Evolutionary conservation across 2,113 vertebrate genomes (phyloP).

Genomic region (Hemibagrus wyckioides): DNA sequence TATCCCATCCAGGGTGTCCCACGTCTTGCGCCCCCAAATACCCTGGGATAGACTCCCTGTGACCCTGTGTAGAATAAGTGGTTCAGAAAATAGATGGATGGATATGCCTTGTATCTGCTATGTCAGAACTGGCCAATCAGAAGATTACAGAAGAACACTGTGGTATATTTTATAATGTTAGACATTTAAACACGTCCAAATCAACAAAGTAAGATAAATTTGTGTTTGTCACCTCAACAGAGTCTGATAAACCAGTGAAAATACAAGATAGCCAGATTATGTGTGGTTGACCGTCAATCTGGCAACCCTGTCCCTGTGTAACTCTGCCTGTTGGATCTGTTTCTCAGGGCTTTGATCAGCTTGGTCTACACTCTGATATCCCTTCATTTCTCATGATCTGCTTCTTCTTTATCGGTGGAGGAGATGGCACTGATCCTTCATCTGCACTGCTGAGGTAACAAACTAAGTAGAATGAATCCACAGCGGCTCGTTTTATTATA

Average conservation of each 20-base stretch:
- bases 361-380: neutral
- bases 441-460: constrained; percentile 85
- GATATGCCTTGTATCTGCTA: neutral
- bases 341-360: constrained; percentile 28
- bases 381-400: neutral
- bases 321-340: constrained; percentile 33
- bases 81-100: too few relatives aligned
- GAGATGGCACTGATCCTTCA: constrained; percentile 79
- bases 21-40: too few relatives aligned
- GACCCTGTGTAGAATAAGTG: too few relatives aligned
- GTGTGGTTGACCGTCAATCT: constrained; percentile 46
- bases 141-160: neutral
- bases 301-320: constrained; percentile 57
- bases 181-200: neutral
- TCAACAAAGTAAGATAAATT: neutral
- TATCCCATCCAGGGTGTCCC: too few relatives aligned
- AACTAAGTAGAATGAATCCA: neutral
- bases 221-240: neutral
- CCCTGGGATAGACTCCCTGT: too few relatives aligned
- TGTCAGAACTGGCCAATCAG: neutral
- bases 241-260: neutral
- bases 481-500: neutral
- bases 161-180: neutral
- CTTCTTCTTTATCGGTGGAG: constrained; percentile 69
- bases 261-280: neutral